Conservation (phyloP, 2,888 invertebrate species). For the Drosophila borborema region DNA sequence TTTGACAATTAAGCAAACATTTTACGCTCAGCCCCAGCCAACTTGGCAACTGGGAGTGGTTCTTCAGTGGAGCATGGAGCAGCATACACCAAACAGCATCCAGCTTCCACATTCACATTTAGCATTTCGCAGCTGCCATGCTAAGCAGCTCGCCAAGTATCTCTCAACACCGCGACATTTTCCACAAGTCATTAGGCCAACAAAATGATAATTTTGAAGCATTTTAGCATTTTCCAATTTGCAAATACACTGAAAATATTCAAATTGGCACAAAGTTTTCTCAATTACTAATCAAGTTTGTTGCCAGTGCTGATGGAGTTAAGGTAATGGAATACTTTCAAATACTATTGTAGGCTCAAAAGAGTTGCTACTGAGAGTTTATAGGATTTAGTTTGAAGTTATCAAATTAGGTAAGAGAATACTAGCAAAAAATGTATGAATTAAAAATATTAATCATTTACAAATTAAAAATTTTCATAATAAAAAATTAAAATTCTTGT, state of each 20-base stretch:
- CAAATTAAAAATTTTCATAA: too few relatives aligned
- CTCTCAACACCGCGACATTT: conserved; percentile 57
- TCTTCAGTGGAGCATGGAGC: conserved; percentile 18
- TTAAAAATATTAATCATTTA: too few relatives aligned
- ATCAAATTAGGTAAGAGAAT: too few relatives aligned
- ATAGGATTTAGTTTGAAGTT: not conserved
- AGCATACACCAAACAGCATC: conserved; percentile 9
- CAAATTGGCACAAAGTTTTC: not conserved
- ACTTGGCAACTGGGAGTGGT: conserved; percentile 32
- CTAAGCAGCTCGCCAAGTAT: conserved; percentile 43
- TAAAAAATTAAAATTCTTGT: too few relatives aligned
- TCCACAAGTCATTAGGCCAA: conserved; percentile 73
- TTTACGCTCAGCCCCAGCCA: conserved; percentile 41
- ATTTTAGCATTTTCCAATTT: conserved; percentile 65
- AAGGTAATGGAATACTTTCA: not conserved
- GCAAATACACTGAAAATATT: conserved; percentile 38
- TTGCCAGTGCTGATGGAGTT: not conserved
- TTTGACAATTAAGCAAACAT: conserved; percentile 73
- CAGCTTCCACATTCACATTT: conserved; percentile 4
- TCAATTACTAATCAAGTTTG: not conserved
- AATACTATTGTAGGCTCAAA: not conserved
- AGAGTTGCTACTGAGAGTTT: not conserved
- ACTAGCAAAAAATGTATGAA: not conserved
- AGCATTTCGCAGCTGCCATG: conserved; percentile 24
- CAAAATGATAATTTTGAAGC: conserved; percentile 66